Evolutionary conservation across 2,113 vertebrate species (phyloP).

Genomic region (Chaetodon auriga): DNA sequence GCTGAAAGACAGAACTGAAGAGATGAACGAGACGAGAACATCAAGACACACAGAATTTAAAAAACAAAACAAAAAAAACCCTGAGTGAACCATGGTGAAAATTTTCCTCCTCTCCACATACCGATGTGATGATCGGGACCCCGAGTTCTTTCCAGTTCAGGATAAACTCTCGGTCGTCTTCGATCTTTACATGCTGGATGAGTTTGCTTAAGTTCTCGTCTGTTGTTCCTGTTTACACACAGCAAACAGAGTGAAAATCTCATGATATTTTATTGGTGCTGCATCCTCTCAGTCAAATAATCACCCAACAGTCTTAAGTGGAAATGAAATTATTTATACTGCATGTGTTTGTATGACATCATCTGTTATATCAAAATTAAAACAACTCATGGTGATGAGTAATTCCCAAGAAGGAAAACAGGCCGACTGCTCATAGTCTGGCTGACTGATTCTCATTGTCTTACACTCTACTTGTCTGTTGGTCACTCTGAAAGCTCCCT

Average conservation of each 20-base stretch:
- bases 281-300: rapidly evolving
- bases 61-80: neutral
- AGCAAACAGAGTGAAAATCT: neutral
- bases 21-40: neutral
- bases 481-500: neutral
- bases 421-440: neutral
- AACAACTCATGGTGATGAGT: neutral
- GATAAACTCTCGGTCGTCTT: conserved; percentile 92
- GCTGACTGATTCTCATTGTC: neutral
- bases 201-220: conserved; percentile 96
- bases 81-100: neutral
- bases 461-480: neutral
- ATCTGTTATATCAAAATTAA: neutral
- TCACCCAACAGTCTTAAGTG: neutral
- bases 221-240: conserved; percentile 89
- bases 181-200: conserved; percentile 95
- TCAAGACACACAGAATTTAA: neutral
- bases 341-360: neutral
- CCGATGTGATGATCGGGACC: conserved; percentile 89
- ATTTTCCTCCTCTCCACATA: conserved; percentile 55
- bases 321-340: neutral
- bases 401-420: neutral
- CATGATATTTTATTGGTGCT: neutral
- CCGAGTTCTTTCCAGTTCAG: conserved; percentile 95
- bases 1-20: neutral